Base-by-base conservation (phyloP, 2,113 vertebrate species). In the Poicephalus gulielmi region DNA sequence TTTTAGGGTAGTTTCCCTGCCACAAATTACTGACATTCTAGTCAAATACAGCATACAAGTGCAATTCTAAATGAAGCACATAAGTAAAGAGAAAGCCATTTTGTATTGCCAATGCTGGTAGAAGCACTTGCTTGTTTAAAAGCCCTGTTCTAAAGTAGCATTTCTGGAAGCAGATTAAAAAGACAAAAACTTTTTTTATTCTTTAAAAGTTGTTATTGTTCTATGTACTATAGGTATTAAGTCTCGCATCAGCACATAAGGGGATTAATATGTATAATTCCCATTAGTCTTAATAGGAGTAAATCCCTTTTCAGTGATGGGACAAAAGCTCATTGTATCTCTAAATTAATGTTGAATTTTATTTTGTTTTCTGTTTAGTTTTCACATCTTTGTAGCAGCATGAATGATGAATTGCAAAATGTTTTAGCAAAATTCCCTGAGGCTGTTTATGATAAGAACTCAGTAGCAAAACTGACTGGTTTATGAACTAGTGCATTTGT, bases 231-330 rank as follows among this genome's bases (percentile, higher is more conserved):
- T 41, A 80, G 23, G 10, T 87, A 62, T 76, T 91, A 85, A 92
- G 55, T 88, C 85, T 91, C 74, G 88, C 71, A 90, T 88, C 83
- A 81, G 50, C 47, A 68, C n/a, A 15, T 74, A 86, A 94, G 60
- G 67, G 55, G 68, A 95, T 96, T 95, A 83, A 73, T 90, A 80
- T 53, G 31, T 69, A 41, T 97, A 96, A 88, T 95, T 92, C 83
- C 50, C 52, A 46, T 95, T 94, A 79, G n/a, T 75, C 47, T 95
- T 95, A 88, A 92, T 60, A 82, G 49, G 28, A 95, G 14, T 83
- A 97, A 95, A 96, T 95, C 68, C 59, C 39, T 90, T 52, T 84
- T 87, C 63, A 76, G 7, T 59, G 63, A 74, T 91, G n/a, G 41
- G 86, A 97, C 87, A 95, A 92, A 95, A 93, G 31, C 30, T 90